Conservation (phyloP, 2,113 vertebrate genomes). For the Limnothrissa miodon region DNA sequence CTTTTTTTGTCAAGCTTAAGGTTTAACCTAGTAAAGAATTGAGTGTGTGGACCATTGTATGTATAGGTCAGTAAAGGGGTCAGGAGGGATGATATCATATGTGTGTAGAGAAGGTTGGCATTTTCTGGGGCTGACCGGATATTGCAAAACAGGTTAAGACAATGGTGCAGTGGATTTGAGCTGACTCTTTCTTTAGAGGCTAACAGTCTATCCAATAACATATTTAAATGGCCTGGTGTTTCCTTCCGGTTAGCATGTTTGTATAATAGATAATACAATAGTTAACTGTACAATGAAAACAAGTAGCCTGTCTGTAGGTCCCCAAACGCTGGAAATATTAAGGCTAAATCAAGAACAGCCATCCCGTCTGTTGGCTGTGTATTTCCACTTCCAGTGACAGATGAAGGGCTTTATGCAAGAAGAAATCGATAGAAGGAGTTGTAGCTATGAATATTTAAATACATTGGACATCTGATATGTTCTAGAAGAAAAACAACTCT, state of each 20-base stretch:
- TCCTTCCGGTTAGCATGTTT: not conserved
- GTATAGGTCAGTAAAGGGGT: not conserved
- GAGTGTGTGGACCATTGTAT: not conserved
- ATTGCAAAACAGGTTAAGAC: not conserved
- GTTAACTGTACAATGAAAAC: too few species aligned
- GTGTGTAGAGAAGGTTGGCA: not conserved
- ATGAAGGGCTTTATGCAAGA: not conserved
- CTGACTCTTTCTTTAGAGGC: not conserved
- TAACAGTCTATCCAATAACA: not conserved
- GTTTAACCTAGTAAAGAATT: not conserved
- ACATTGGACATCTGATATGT: not conserved
- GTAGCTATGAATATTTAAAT: not conserved
- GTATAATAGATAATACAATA: too few species aligned
- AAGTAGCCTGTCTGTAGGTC: not conserved
- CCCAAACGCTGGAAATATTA: not conserved
- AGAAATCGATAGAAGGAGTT: not conserved
- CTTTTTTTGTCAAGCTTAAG: not conserved
- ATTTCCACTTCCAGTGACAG: not conserved
- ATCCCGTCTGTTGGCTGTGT: not conserved
- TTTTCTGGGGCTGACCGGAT: not conserved
- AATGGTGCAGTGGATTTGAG: not conserved
- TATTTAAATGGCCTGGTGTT: not conserved
- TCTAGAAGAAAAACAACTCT: too few species aligned
- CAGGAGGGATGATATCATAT: not conserved
- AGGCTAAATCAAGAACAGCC: not conserved